These are phyloP conservation scores for Parotocinclus haroldoi DNA, from an alignment of 2,797 vertebrate genomes.

Conservation along the genomic window DNA sequence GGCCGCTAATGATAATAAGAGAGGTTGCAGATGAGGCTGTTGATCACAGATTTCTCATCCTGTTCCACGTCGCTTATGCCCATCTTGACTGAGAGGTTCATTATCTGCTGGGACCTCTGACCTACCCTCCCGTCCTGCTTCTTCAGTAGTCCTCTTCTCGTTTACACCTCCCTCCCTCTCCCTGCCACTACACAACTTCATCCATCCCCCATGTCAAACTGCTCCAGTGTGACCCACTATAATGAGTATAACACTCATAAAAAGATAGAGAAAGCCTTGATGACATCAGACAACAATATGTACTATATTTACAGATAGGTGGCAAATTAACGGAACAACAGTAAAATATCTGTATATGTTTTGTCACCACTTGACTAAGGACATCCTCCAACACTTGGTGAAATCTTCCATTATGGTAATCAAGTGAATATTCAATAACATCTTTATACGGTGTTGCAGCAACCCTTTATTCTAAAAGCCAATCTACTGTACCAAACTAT, in stretches of 20 bases:
- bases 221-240: slow-evolving; percentile 61
- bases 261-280: too few species aligned
- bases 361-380: too few species aligned
- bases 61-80: neutral
- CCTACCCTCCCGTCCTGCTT: slow-evolving; percentile 51
- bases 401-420: too few species aligned
- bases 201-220: slow-evolving; percentile 49
- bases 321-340: too few species aligned
- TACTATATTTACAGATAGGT: too few species aligned
- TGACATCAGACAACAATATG: too few species aligned
- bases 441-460: too few species aligned
- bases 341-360: too few species aligned
- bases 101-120: slow-evolving; percentile 61
- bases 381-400: too few species aligned
- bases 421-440: too few species aligned
- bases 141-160: slow-evolving; percentile 59
- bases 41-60: neutral
- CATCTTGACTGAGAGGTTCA: slow-evolving; percentile 22
- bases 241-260: slow-evolving; percentile 59
- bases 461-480: too few species aligned
- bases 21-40: neutral
- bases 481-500: too few species aligned
- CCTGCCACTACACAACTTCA: slow-evolving; percentile 12
- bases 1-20: neutral
- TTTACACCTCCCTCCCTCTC: slow-evolving; percentile 53